A percentile compares a stretch with the other conserved stretches of the same genome.
Conservation (phyloP, 2,888 invertebrate genomes). For the Actias luna region DNA sequence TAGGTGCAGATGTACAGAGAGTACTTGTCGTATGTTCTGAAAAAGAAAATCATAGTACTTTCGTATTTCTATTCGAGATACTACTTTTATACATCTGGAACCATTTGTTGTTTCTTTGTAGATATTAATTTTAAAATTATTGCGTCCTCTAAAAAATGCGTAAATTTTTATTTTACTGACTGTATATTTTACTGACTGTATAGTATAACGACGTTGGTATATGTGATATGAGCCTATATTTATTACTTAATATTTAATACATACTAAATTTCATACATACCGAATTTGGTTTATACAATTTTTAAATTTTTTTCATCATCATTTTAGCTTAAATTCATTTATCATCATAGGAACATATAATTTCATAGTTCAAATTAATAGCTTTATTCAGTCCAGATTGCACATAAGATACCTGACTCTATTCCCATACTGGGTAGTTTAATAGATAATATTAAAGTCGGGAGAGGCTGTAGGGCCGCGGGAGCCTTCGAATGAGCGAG, state of each 20-base stretch:
- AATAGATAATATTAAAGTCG: conserved; percentile 56
- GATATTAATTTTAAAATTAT: neutral
- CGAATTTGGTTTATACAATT: neutral
- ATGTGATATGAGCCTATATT: too few relatives aligned
- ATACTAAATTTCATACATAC: too few relatives aligned
- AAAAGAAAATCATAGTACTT: conserved; percentile 26
- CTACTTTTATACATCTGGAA: neutral
- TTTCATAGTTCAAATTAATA: conserved; percentile 24
- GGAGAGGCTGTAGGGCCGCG: conserved; percentile 60
- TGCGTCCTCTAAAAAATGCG: neutral
- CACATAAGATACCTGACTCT: conserved; percentile 37
- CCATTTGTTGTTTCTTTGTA: neutral
- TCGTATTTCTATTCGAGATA: conserved; percentile 8
- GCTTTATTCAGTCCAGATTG: conserved; percentile 41
- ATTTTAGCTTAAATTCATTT: neutral
- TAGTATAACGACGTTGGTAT: too few relatives aligned
- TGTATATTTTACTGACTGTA: too few relatives aligned
- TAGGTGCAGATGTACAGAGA: conserved; percentile 43
- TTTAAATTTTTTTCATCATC: neutral
- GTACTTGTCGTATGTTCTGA: conserved; percentile 27
- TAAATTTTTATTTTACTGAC: neutral
- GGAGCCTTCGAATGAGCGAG: conserved; percentile 67
- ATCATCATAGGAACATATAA: neutral
- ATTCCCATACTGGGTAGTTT: conserved; percentile 42
- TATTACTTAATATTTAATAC: too few relatives aligned